A percentile compares a stretch with the other conserved stretches of the same genome.
These are phyloP conservation scores for Heteractis magnifica DNA, from an alignment of 92 coral and sea anemone species.

Conservation along the genomic window DNA sequence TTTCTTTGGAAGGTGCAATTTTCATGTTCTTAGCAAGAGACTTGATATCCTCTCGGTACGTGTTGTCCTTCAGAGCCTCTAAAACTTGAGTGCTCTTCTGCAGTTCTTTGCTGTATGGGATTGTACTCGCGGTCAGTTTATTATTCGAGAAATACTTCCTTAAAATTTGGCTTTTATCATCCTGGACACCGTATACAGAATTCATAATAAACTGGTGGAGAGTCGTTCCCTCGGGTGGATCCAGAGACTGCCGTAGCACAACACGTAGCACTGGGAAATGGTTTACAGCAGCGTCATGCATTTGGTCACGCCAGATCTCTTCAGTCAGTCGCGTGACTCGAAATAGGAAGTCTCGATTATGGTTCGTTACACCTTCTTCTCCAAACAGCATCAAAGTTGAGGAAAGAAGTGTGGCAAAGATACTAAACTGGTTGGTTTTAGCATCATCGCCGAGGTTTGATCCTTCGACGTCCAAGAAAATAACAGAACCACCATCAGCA, in stretches of 20 bases:
- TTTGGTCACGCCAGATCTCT: slow-evolving; percentile 38
- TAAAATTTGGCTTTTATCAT: slow-evolving; percentile 31
- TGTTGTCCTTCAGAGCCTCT: slow-evolving; percentile 15
- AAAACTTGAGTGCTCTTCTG: slow-evolving; percentile 23
- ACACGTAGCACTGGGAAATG: slow-evolving; percentile 41
- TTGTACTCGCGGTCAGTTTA: slow-evolving; percentile 27
- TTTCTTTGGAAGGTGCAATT: slow-evolving; percentile 45
- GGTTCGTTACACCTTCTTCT: slow-evolving; percentile 39
- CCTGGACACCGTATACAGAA: slow-evolving; percentile 1
- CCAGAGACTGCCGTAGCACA: slow-evolving; percentile 46
- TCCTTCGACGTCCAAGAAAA: slow-evolving; percentile 67
- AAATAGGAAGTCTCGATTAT: slow-evolving; percentile 54
- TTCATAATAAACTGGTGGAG: not conserved
- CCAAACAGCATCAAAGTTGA: slow-evolving; percentile 57
- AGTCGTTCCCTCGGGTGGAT: slow-evolving; percentile 46
- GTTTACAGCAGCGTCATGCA: slow-evolving; percentile 7
- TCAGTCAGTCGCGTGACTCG: slow-evolving; percentile 63
- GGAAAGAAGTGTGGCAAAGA: slow-evolving; percentile 55
- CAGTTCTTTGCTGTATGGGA: slow-evolving; percentile 43
- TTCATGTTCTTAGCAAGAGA: slow-evolving; percentile 33
- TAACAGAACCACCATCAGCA: slow-evolving; percentile 21
- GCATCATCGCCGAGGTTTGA: slow-evolving; percentile 56
- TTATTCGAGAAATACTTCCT: slow-evolving; percentile 44
- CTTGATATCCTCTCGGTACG: slow-evolving; percentile 25
- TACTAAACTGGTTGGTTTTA: slow-evolving; percentile 55